phyloP scores from a whole-genome alignment of 2,797 vertebrate genomes.

The Rhynchotus rufescens region DNA sequence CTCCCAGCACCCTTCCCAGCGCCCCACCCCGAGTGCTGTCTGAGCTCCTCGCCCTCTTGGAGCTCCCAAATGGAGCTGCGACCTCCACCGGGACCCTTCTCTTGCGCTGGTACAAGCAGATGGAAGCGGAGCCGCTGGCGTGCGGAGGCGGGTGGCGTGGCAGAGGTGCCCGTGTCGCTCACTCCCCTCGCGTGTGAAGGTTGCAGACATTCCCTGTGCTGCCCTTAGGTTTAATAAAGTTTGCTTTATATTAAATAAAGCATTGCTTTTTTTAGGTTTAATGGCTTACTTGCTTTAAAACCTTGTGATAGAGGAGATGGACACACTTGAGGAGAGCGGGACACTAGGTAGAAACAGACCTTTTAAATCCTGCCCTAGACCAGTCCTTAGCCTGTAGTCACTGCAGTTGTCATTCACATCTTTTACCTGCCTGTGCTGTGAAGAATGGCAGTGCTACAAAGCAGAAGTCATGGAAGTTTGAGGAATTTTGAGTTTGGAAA shows the following conservation, averaged over 20 bases:
- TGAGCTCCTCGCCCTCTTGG: background rate
- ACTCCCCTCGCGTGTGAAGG: too few species aligned
- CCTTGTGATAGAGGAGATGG: too few species aligned
- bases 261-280: background rate
- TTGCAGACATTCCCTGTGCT: accelerated
- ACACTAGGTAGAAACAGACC: background rate
- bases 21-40: background rate
- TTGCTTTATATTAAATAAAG: too few species aligned
- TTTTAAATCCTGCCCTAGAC: background rate
- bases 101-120: background rate
- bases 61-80: background rate
- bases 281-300: background rate
- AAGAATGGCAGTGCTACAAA: background rate
- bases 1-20: background rate
- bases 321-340: background rate
- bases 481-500: background rate
- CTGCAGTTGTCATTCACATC: background rate
- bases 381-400: background rate
- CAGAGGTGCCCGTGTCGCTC: too few species aligned
- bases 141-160: accelerated
- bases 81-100: background rate
- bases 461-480: background rate
- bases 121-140: background rate
- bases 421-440: background rate
- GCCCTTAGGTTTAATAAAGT: background rate